A percentile compares a stretch with the other conserved stretches of the same genome.
Conservation (phyloP, 2,888 invertebrate species). For the Digitonthophagus gazella region DNA sequence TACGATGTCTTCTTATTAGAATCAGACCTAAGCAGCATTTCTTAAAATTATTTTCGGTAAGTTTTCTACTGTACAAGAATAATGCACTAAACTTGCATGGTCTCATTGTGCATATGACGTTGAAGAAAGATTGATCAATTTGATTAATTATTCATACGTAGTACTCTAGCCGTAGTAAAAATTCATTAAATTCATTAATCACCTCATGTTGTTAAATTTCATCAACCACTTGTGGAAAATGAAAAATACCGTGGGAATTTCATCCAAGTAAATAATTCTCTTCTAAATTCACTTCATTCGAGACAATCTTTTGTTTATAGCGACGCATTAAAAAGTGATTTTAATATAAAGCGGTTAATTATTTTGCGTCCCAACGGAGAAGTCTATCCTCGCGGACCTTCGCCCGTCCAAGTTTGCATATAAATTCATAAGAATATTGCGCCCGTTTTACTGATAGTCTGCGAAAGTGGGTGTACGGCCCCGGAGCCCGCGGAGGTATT, state of each 20-base stretch:
- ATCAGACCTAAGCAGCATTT: too few species aligned
- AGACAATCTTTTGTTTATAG: slow-evolving; percentile 41
- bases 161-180: too few species aligned
- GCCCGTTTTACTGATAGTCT: slow-evolving; percentile 29
- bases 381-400: slow-evolving; percentile 15
- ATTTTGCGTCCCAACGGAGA: slow-evolving; percentile 34
- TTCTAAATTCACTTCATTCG: slow-evolving; percentile 11
- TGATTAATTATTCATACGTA: too few species aligned
- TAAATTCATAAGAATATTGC: slow-evolving; percentile 34
- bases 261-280: not conserved
- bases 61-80: too few species aligned
- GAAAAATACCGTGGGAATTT: not conserved
- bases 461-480: slow-evolving; percentile 25
- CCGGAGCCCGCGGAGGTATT: slow-evolving; percentile 25
- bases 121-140: too few species aligned
- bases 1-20: too few species aligned
- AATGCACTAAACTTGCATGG: too few species aligned
- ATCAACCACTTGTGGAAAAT: too few species aligned
- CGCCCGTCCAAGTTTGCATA: slow-evolving; percentile 31
- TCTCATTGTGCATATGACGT: too few species aligned
- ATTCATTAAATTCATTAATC: too few species aligned
- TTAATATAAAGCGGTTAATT: slow-evolving; percentile 44
- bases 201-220: too few species aligned
- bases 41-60: too few species aligned
- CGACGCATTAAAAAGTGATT: slow-evolving; percentile 42